Base-by-base conservation (phyloP, 2,113 vertebrate species). In the Pyxicephalus adspersus region DNA sequence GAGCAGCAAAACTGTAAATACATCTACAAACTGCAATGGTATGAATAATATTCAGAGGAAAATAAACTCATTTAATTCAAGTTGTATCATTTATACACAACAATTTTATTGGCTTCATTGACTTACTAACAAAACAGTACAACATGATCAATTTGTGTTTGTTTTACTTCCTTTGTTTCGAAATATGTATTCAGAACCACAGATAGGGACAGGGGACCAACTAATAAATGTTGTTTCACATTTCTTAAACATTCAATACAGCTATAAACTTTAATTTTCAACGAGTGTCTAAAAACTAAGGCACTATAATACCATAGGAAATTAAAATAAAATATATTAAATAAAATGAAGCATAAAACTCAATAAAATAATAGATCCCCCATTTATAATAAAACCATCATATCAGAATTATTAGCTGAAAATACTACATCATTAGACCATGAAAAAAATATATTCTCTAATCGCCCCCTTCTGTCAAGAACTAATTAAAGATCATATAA, bases 401-500 rank as follows among this genome's bases (percentile, higher is more conserved):
- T 31, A 80, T 18, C 58, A 63, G 77, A 64, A 45, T 2, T 58
- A 58, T 77, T 77, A 54, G 26, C 20, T n/a, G 13, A 66, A 77
- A 64, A 66, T 65, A 66, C 63, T 61, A 63, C 18, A 71, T 63
- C 38, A 71, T 80, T 80, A 72, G 66, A 71, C 18, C 63, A 4
- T 64, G 54, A 45, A 61, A 26, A 70, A 60, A 6, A 61, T 28
- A 19, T 52, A 15, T 64, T 29, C 19, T 51, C 51, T 29, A 76
- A 76, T 76, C 60, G 52, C 25, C 76, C 76, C 19, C 51, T 50
- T 66, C 29, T 79, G 31, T 50, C 31, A 70, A 45, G 54, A 79
- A 45, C 26, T 79, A 79, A 79, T 79, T 79, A 58, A 70, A 79
- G 65, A 70, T 70, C 65, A 70, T 70, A 79, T 26, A 70, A 57